Percentiles rank a stretch among this genome's conserved stretches.
Conservation (phyloP, 2,888 invertebrate genomes). For the Mythimna impura region DNA sequence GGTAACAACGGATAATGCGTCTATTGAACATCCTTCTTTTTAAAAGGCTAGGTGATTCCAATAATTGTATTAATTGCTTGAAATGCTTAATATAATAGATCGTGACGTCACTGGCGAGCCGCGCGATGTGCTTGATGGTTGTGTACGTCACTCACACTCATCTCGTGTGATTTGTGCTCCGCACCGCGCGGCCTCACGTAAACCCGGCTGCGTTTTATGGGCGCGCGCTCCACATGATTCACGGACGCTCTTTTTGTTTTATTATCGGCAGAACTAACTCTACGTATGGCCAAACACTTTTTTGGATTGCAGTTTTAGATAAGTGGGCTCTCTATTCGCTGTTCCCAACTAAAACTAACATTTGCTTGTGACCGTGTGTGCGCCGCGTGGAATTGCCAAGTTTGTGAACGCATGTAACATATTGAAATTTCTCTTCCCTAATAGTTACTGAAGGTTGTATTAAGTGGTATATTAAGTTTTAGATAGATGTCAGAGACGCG, state of each 20-base stretch:
- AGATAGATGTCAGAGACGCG: no score
- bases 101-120: neutral
- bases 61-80: neutral
- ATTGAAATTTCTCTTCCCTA: neutral
- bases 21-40: neutral
- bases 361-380: neutral
- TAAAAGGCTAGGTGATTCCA: neutral
- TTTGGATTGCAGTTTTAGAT: slow-evolving; percentile 7
- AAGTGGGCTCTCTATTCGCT: slow-evolving; percentile 10
- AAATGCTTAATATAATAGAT: neutral
- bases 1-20: neutral
- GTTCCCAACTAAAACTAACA: neutral
- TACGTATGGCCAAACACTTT: slow-evolving; percentile 2
- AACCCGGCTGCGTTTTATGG: slow-evolving; percentile 64
- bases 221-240: slow-evolving; percentile 45
- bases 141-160: slow-evolving; percentile 31
- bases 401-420: neutral
- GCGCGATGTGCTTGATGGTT: slow-evolving; percentile 3
- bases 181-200: slow-evolving; percentile 5
- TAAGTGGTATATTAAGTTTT: neutral
- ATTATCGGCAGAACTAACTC: slow-evolving; percentile 8
- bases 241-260: slow-evolving; percentile 29
- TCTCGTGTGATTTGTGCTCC: slow-evolving; percentile 40
- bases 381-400: neutral
- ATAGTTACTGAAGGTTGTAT: no score